Percentiles rank a stretch among this genome's conserved stretches.
Evolutionary conservation across 2,888 invertebrate species (phyloP).

Genomic region (Koerneria pararmatus): DNA sequence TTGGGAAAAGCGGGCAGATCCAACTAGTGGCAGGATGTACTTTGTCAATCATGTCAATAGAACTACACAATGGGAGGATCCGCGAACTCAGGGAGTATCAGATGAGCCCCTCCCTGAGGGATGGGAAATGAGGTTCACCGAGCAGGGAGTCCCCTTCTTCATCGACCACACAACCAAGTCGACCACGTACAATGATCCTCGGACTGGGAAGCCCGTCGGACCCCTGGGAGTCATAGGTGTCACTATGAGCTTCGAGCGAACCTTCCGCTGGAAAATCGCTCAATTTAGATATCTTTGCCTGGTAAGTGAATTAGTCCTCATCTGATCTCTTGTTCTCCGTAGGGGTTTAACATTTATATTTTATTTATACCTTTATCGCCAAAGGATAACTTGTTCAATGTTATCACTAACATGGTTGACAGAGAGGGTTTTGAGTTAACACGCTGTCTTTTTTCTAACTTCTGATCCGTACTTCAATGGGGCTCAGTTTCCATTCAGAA

Average conservation of each 20-base stretch:
- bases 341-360: not conserved
- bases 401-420: too few species aligned
- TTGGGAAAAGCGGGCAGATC: conserved; percentile 91
- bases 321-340: not conserved
- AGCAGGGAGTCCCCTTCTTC: conserved; percentile 82
- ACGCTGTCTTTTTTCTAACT: not conserved
- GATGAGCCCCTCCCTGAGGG: conserved; percentile 86
- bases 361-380: too few species aligned
- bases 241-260: conserved; percentile 92
- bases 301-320: too few species aligned
- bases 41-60: conserved; percentile 98
- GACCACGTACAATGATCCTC: conserved; percentile 93
- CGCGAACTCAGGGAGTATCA: conserved; percentile 80
- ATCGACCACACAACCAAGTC: conserved; percentile 96
- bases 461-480: too few species aligned
- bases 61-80: conserved; percentile 99
- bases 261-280: conserved; percentile 97
- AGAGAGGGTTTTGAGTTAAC: too few species aligned
- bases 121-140: conserved; percentile 85
- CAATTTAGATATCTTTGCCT: conserved; percentile 75
- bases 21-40: conserved; percentile 82
- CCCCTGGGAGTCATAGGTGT: conserved; percentile 63
- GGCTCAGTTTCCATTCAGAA: too few species aligned
- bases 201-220: conserved; percentile 68
- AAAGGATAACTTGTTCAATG: too few species aligned